Evolutionary conservation across 2,797 vertebrate genomes (phyloP).

Genomic region (Bradypus variegatus): DNA sequence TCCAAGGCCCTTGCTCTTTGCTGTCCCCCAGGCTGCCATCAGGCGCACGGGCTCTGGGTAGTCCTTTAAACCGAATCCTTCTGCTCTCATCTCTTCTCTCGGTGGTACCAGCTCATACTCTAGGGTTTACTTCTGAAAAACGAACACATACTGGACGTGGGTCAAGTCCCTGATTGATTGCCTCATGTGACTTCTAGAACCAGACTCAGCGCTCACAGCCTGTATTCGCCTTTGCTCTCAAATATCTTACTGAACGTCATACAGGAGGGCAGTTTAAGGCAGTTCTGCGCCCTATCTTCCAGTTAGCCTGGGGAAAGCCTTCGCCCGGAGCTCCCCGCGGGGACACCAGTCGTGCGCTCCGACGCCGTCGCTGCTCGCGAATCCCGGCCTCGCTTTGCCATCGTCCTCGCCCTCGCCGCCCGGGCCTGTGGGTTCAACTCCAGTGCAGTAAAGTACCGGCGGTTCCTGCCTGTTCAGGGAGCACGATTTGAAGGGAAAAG

Average conservation of each 20-base stretch:
- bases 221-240: background rate
- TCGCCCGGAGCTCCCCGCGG: background rate
- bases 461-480: background rate
- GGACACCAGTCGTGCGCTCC: too few relatives aligned
- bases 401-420: background rate
- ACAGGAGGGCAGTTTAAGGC: background rate
- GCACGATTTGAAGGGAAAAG: background rate
- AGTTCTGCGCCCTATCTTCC: background rate
- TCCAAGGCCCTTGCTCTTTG: background rate
- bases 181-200: background rate
- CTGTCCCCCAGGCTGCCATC: background rate
- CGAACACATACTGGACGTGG: too few relatives aligned
- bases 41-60: background rate
- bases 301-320: background rate
- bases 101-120: accelerated
- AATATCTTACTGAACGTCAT: accelerated
- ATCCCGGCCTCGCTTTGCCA: background rate
- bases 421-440: background rate
- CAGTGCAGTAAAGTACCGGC: background rate
- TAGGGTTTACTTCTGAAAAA: background rate
- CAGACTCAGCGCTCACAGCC: background rate
- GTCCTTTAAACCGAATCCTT: background rate
- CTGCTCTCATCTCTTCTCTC: background rate
- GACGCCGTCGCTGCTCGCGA: too few relatives aligned
- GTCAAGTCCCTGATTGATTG: background rate